phyloP scores from a whole-genome alignment of 2,113 vertebrate genomes.

The Pelvicachromis taeniatus region DNA sequence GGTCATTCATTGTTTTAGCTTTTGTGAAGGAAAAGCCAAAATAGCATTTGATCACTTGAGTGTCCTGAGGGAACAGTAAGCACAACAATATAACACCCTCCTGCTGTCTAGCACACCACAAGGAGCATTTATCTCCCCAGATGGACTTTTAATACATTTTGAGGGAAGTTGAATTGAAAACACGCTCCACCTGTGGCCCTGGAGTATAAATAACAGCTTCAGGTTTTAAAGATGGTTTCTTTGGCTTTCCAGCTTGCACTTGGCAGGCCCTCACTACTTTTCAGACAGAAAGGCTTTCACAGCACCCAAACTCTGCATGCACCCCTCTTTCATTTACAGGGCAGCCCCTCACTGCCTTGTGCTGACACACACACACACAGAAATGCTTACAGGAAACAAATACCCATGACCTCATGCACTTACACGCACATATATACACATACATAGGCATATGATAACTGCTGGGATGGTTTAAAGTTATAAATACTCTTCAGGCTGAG shows the following conservation, averaged over 20 bases:
- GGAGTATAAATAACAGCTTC: background rate
- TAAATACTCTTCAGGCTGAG: conserved; percentile 40
- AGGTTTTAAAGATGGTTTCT: background rate
- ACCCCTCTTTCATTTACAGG: background rate
- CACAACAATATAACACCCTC: background rate
- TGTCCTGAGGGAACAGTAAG: conserved; percentile 23
- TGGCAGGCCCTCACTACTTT: background rate
- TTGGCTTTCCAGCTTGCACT: background rate
- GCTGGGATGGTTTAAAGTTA: conserved; percentile 36
- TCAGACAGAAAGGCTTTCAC: background rate
- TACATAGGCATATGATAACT: conserved; percentile 39
- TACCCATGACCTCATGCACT: conserved; percentile 9
- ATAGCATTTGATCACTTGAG: conserved; percentile 54
- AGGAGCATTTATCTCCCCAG: conserved; percentile 15
- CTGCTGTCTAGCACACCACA: background rate
- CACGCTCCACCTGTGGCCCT: conserved; percentile 1
- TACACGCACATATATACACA: background rate
- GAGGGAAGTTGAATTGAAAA: conserved; percentile 1
- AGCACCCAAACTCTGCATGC: background rate
- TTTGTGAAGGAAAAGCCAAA: conserved; percentile 53
- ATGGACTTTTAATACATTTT: conserved; percentile 8
- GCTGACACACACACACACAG: conserved; percentile 28
- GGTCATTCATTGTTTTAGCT: conserved; percentile 47
- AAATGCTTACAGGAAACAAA: background rate
- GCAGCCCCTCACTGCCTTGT: conserved; percentile 3